Percentiles rank a stretch among this genome's conserved stretches.
These are phyloP conservation scores for Luperina testacea DNA, from an alignment of 2,888 invertebrate species.

Conservation along the genomic window DNA sequence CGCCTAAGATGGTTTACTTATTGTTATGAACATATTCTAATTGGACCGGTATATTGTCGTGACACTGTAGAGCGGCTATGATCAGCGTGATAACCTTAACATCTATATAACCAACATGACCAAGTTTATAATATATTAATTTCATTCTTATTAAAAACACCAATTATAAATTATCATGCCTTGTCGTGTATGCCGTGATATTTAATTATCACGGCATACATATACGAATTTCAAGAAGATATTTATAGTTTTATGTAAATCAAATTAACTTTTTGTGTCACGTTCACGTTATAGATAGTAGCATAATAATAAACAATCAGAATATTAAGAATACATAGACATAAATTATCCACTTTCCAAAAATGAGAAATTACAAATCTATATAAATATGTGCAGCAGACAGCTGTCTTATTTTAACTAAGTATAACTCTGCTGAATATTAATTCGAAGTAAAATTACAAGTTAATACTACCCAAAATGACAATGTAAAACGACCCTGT, in stretches of 20 bases:
- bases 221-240: background rate
- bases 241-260: background rate
- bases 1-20: background rate
- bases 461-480: slow-evolving; percentile 37
- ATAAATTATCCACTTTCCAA: slow-evolving; percentile 6
- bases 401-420: background rate
- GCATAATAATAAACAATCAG: background rate
- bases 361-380: background rate
- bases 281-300: background rate
- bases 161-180: slow-evolving; percentile 6
- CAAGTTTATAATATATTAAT: background rate
- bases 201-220: background rate
- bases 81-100: background rate
- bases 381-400: slow-evolving; percentile 2
- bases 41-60: slow-evolving; percentile 10
- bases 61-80: background rate
- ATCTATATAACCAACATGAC: slow-evolving; percentile 8
- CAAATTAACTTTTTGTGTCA: background rate
- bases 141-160: background rate
- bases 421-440: slow-evolving; percentile 2
- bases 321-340: slow-evolving; percentile 7
- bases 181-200: slow-evolving; percentile 2
- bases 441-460: slow-evolving; percentile 16
- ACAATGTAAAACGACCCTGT: slow-evolving; percentile 54
- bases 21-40: background rate